phyloP scores from a whole-genome alignment of 2,797 vertebrate genomes.

The Cygnus olor region DNA sequence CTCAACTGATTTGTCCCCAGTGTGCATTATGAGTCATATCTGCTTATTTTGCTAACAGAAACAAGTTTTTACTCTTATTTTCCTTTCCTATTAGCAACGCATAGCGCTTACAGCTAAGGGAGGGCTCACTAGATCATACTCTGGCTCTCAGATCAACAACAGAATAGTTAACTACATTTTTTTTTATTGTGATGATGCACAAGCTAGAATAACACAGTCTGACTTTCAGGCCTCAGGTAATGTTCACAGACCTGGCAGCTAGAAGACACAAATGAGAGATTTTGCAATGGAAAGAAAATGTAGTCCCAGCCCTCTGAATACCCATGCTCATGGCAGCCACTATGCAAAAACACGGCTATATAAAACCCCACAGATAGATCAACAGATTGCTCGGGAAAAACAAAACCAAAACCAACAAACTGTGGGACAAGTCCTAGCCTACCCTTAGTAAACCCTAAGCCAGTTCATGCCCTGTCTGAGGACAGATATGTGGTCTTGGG shows the following conservation, averaged over 20 bases:
- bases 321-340: not conserved
- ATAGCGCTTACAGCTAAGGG: not conserved
- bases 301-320: not conserved
- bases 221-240: not conserved
- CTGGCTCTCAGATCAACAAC: slow-evolving; percentile 3
- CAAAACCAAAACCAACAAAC: not conserved
- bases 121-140: not conserved
- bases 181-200: not conserved
- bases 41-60: slow-evolving; percentile 49
- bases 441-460: not conserved
- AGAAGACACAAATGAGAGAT: not conserved
- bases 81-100: not conserved
- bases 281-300: slow-evolving; percentile 17
- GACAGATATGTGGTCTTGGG: not conserved
- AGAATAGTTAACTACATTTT: not conserved
- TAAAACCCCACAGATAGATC: not conserved
- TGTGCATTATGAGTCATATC: slow-evolving; percentile 32
- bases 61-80: slow-evolving; percentile 23
- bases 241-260: not conserved
- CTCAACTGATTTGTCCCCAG: slow-evolving; percentile 15
- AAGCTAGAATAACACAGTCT: not conserved
- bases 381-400: not conserved
- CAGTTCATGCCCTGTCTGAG: not conserved
- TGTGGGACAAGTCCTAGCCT: not conserved
- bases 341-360: not conserved